These are phyloP conservation scores for Sminthurinus aureus DNA, from an alignment of 2,888 invertebrate genomes.

Conservation along the genomic window DNA sequence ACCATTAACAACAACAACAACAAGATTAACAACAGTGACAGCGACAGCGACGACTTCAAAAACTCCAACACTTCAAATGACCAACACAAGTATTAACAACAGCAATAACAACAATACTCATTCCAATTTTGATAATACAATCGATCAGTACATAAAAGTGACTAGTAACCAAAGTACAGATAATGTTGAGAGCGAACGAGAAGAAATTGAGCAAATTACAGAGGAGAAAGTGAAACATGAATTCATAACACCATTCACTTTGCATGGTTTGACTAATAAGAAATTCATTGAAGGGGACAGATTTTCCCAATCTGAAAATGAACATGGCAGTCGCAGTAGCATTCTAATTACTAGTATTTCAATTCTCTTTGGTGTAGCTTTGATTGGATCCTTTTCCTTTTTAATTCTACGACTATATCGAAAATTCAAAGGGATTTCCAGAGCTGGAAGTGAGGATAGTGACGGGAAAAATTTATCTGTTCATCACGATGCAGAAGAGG, in stretches of 20 bases:
- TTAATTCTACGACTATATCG: neutral
- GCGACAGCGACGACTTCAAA: too few species aligned
- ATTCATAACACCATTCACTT: slow-evolving; percentile 18
- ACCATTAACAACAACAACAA: too few species aligned
- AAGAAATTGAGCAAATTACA: too few species aligned
- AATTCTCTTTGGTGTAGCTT: neutral
- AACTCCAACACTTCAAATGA: too few species aligned
- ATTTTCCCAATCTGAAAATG: neutral
- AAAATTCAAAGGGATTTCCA: slow-evolving; percentile 9
- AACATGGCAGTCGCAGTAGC: neutral
- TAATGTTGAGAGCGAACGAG: too few species aligned
- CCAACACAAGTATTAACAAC: too few species aligned
- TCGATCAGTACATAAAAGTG: too few species aligned
- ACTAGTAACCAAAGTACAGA: too few species aligned
- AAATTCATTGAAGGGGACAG: neutral
- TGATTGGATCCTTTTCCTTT: neutral
- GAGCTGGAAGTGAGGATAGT: slow-evolving; percentile 1
- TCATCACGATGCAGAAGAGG: slow-evolving; percentile 23
- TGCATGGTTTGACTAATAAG: neutral
- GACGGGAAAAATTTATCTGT: slow-evolving; percentile 19
- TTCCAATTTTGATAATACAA: too few species aligned
- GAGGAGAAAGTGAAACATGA: slow-evolving; percentile 2
- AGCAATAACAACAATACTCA: too few species aligned
- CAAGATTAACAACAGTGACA: too few species aligned
- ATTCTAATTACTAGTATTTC: slow-evolving; percentile 3